Conservation (phyloP, 2,797 vertebrate genomes). For the Lepilemur ruficaudatus region DNA sequence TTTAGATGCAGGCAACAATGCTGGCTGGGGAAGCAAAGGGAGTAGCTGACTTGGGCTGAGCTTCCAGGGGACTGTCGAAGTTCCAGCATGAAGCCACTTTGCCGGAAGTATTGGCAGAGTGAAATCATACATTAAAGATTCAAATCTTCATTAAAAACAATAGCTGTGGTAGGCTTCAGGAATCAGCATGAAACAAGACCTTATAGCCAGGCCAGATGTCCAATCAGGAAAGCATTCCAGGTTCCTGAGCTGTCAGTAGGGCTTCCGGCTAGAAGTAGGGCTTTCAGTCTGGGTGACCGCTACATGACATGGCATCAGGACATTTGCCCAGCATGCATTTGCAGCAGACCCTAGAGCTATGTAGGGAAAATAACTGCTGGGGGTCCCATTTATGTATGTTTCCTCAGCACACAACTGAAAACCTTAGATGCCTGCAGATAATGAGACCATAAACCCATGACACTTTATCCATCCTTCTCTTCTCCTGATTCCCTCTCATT, state of each 20-base stretch:
- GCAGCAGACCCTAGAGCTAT: neutral
- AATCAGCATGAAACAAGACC: conserved; percentile 1
- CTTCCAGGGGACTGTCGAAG: neutral
- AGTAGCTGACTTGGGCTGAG: neutral
- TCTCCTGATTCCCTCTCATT: neutral
- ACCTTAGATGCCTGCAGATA: neutral
- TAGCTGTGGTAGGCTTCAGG: neutral
- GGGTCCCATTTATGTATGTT: neutral
- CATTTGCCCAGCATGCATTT: neutral
- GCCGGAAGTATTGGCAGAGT: neutral
- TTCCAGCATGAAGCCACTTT: neutral
- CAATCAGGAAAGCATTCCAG: neutral
- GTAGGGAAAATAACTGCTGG: neutral
- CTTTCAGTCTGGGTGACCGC: neutral
- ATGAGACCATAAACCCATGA: neutral
- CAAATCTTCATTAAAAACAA: neutral
- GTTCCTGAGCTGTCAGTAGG: neutral
- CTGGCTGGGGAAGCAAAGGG: neutral
- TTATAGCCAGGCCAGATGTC: conserved; percentile 7
- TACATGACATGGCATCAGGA: neutral
- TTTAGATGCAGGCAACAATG: neutral
- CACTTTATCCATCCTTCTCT: neutral
- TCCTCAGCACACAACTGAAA: neutral
- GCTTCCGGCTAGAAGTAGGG: neutral
- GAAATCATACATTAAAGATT: neutral